A percentile compares a stretch with the other conserved stretches of the same genome.
Conservation (phyloP, 2,888 invertebrate genomes). For the Himalopsyche kuldschensis region DNA sequence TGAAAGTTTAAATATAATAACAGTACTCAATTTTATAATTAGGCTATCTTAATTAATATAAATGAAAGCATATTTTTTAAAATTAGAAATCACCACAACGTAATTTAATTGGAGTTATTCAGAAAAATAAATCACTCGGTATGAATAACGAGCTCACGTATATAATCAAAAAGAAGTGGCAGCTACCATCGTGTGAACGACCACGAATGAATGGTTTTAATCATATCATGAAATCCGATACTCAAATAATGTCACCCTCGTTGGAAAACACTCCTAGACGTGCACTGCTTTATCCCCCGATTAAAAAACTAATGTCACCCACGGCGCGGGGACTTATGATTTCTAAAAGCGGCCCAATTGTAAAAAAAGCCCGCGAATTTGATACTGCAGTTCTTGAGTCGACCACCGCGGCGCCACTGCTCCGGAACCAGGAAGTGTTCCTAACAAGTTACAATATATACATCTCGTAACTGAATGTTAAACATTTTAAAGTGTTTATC, state of each 20-base stretch:
- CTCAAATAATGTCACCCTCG: constrained; percentile 1
- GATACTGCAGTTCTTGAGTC: background rate
- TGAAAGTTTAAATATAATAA: too few species aligned
- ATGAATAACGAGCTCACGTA: background rate
- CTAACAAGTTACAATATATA: background rate
- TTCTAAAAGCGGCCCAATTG: background rate
- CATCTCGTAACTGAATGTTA: background rate
- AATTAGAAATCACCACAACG: too few species aligned
- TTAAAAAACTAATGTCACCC: background rate
- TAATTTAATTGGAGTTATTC: background rate
- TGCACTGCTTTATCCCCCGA: background rate
- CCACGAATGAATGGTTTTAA: constrained; percentile 11
- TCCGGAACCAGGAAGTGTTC: background rate
- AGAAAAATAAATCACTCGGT: background rate
- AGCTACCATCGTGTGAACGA: background rate
- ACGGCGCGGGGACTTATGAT: background rate
- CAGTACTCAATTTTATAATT: too few species aligned
- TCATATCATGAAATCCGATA: constrained; percentile 13
- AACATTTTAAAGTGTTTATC: too few species aligned
- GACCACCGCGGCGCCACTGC: constrained; percentile 2
- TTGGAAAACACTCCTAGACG: background rate
- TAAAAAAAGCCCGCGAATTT: constrained; percentile 3
- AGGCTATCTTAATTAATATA: too few species aligned
- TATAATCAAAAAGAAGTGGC: background rate
- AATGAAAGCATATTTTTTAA: too few species aligned